phyloP scores from a whole-genome alignment of 1,140 invertebrate genomes.

The Cydia splendana region DNA sequence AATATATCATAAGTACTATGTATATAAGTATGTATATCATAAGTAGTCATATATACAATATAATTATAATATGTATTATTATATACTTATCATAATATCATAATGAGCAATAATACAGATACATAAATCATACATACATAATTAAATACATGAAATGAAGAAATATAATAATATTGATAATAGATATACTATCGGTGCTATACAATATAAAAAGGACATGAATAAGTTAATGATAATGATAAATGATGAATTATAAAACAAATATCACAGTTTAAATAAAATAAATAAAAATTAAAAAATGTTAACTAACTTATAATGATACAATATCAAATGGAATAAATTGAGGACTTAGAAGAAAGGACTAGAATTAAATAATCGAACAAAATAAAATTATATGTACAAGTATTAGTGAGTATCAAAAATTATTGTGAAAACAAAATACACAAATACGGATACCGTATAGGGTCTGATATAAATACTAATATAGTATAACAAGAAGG shows the following conservation, averaged over 20 bases:
- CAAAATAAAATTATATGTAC: constrained; percentile 49
- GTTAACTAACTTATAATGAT: constrained; percentile 33
- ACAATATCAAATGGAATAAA: constrained; percentile 35
- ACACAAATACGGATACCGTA: constrained; percentile 79
- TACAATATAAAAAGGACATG: constrained; percentile 33
- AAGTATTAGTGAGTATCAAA: constrained; percentile 33
- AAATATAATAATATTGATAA: constrained; percentile 34
- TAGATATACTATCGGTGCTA: not conserved
- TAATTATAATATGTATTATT: constrained; percentile 33
- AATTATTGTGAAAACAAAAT: constrained; percentile 56
- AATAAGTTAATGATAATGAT: constrained; percentile 30
- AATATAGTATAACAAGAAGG: constrained; percentile 69
- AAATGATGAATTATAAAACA: constrained; percentile 27
- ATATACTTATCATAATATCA: constrained; percentile 38
- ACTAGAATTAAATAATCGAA: constrained; percentile 33
- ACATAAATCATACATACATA: constrained; percentile 7
- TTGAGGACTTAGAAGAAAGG: constrained; percentile 35
- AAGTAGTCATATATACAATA: constrained; percentile 34
- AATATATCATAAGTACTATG: constrained; percentile 31
- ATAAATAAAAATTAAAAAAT: constrained; percentile 1
- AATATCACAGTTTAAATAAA: constrained; percentile 33
- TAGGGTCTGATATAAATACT: constrained; percentile 69
- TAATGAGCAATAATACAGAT: not conserved
- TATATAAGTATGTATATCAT: constrained; percentile 36
- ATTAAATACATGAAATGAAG: constrained; percentile 29